Conservation (phyloP, 1,140 invertebrate genomes). For the Brachionus sp. region DNA sequence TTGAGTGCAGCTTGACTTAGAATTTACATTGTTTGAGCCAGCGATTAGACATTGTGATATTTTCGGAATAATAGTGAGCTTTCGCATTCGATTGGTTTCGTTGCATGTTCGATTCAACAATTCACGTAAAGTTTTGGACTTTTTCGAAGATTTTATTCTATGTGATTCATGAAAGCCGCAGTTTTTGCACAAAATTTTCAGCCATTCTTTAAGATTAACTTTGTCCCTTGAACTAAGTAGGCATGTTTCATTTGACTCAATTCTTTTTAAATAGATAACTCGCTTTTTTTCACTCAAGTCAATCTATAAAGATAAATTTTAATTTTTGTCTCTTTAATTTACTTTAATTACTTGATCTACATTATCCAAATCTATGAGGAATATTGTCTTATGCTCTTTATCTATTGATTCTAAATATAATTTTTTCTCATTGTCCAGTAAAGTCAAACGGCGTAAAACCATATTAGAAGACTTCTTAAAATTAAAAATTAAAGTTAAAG, state of each 20-base stretch:
- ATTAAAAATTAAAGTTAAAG: background rate
- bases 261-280: background rate
- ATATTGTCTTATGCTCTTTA: background rate
- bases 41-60: background rate
- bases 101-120: background rate
- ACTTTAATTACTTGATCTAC: constrained; percentile 4
- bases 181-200: constrained; percentile 9
- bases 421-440: constrained; percentile 28
- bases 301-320: background rate
- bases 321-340: background rate
- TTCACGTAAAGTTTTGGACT: background rate
- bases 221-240: background rate
- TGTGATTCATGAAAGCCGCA: constrained; percentile 16
- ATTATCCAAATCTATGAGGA: background rate
- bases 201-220: background rate
- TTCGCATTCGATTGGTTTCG: background rate
- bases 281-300: constrained; percentile 5
- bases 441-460: background rate
- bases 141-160: background rate
- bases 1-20: background rate
- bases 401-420: background rate
- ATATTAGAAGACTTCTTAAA: background rate
- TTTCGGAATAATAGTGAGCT: background rate
- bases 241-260: constrained; percentile 23
- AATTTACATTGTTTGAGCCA: background rate